Base-by-base conservation (phyloP, 2,797 vertebrate species). In the Anomalospiza imberbis region DNA sequence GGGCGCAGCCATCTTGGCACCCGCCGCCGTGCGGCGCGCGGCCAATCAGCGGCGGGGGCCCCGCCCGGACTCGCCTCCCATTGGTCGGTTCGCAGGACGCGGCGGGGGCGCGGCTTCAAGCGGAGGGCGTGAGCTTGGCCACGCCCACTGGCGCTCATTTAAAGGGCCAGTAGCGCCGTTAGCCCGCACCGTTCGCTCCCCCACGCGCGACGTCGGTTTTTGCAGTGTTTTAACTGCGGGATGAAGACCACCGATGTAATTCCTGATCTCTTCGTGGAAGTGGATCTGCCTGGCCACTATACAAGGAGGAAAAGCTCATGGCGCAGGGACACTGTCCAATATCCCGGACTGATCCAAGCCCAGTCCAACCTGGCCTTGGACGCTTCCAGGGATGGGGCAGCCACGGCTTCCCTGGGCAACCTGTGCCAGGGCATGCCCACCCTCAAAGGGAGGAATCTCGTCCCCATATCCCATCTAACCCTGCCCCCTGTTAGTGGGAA, bases 1-100 rank as follows among this genome's bases (percentile, higher is more conserved):
- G 98, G 97, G 97, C 96, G 97, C 97, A 92, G 97, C 97, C 98
- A 98, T 98, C 85, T 97, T 98, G 75, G n/a, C 51, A 31, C 1
- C 42, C 48, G 51, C 45, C 31, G 50, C 55, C 91, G 70, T 26
- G 67, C 55, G 16, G 4, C 3, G 8, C 20, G 5, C 17, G 8
- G 5, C 97, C 97, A 98, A 97, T 97, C n/a, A 40, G 61, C 9
- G 34, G 29, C 42, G 21, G 22, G 3, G 32, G 61, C 12, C 0
- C 13, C 15, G 19, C 25, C 42, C 1, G 22, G 3, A 0, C 58
- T 25, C 68, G 18, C 4, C 13, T 25, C 3, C 47, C 45, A 97
- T 97, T 98, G 98, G 97, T 19, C 62, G 10, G 54, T 98, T 98
- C 92, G 96, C 95, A 96, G 17, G 83, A 96, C 6, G 96, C 96